phyloP scores from a whole-genome alignment of 2,797 vertebrate species.

The Hafferia zeledoni region DNA sequence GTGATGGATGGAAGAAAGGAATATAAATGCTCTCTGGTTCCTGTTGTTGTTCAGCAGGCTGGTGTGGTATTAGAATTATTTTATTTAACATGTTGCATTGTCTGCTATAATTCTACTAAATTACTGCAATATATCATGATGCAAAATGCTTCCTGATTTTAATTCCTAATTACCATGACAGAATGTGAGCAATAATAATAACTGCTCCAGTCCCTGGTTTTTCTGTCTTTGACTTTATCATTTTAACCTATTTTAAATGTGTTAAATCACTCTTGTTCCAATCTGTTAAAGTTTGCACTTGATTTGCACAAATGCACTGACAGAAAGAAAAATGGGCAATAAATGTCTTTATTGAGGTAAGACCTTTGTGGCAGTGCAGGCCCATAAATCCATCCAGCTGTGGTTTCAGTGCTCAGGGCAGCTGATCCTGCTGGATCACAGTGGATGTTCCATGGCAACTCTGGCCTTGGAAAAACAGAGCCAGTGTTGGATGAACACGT shows the following conservation, averaged over 20 bases:
- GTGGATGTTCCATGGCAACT: not conserved
- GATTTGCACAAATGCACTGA: not conserved
- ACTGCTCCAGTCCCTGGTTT: not conserved
- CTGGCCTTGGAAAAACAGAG: slow-evolving; percentile 15
- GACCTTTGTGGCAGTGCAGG: slow-evolving; percentile 2
- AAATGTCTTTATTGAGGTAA: slow-evolving; percentile 11
- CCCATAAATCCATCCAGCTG: slow-evolving; percentile 23
- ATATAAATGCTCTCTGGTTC: slow-evolving; percentile 2
- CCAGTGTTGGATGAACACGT: not conserved
- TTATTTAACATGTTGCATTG: slow-evolving; percentile 6
- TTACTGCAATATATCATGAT: not conserved
- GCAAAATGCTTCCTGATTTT: slow-evolving; percentile 12
- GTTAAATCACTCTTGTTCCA: not conserved
- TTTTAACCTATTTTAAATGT: not conserved
- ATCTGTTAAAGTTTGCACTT: not conserved
- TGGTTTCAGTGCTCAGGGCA: not conserved
- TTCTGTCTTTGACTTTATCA: not conserved
- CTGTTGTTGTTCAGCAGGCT: slow-evolving; percentile 26
- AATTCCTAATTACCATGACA: not conserved
- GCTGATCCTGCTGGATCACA: not conserved
- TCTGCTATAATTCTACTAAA: not conserved
- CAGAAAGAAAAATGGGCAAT: not conserved
- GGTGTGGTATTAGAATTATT: slow-evolving; percentile 11
- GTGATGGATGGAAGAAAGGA: slow-evolving; percentile 43
- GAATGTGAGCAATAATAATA: not conserved